Evolutionary conservation across 2,113 vertebrate species (phyloP).

Genomic region (Nannobrachium achirus): DNA sequence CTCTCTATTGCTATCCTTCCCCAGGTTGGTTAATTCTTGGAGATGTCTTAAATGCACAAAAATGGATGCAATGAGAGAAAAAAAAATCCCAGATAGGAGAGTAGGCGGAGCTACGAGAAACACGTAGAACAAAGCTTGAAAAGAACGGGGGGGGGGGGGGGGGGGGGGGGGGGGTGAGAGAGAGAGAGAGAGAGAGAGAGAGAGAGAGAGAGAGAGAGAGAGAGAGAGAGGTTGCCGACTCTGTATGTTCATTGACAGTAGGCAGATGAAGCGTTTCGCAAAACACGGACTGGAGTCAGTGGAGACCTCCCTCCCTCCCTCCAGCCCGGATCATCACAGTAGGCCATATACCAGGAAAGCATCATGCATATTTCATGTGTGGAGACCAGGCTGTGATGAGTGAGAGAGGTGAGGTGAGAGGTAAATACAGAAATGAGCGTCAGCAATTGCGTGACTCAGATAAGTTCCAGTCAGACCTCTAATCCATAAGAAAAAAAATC

Average conservation of each 20-base stretch:
- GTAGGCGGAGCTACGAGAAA: conserved; percentile 75
- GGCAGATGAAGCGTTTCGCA: conserved; percentile 39
- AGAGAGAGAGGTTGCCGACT: conserved; percentile 31
- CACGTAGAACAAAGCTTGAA: conserved; percentile 66
- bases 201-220: background rate
- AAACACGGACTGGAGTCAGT: conserved; percentile 74
- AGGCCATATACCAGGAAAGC: conserved; percentile 10
- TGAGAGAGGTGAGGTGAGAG: background rate
- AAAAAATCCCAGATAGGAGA: conserved; percentile 63
- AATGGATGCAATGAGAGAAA: conserved; percentile 77
- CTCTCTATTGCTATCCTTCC: conserved; percentile 54
- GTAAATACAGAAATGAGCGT: conserved; percentile 33
- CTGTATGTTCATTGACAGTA: conserved; percentile 81
- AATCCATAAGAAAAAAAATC: no score
- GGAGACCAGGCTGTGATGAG: conserved; percentile 29
- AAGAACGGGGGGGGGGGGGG: conserved; percentile 37
- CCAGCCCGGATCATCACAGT: conserved; percentile 17
- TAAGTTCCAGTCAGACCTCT: no score
- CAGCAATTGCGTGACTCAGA: conserved; percentile 17
- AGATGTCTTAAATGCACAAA: conserved; percentile 84
- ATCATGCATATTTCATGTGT: conserved; percentile 60
- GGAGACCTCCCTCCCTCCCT: background rate
- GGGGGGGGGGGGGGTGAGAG: no score
- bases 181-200: conserved; percentile 1
- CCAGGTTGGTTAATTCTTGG: conserved; percentile 79